phyloP scores from a whole-genome alignment of 2,888 invertebrate genomes.

The Notodonta ziczac region DNA sequence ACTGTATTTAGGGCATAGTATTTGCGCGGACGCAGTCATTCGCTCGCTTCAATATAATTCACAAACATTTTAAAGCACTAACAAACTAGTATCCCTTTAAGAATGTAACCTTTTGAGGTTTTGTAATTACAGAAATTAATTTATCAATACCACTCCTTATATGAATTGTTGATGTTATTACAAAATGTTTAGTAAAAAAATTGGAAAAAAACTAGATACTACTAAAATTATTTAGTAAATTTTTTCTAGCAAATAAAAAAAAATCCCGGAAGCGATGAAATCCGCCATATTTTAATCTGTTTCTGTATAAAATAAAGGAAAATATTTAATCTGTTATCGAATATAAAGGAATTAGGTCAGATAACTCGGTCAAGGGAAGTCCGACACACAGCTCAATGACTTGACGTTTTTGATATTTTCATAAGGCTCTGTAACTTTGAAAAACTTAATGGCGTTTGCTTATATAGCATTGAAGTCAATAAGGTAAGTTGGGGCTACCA shows the following conservation, averaged over 20 bases:
- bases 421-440: background rate
- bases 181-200: no score
- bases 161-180: no score
- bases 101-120: no score
- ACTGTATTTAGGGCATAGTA: no score
- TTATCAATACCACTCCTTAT: no score
- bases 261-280: conserved; percentile 8
- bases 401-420: background rate
- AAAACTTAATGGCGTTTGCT: background rate
- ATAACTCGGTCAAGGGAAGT: conserved; percentile 33
- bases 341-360: conserved; percentile 35
- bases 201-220: no score
- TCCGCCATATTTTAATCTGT: background rate
- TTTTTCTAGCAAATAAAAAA: background rate
- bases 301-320: conserved; percentile 10
- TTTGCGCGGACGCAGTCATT: no score
- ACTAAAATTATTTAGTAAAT: background rate
- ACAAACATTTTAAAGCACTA: no score
- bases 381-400: background rate
- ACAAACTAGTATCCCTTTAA: no score
- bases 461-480: no score
- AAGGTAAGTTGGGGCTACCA: background rate
- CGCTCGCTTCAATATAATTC: no score
- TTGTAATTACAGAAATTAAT: no score
- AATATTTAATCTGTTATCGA: conserved; percentile 23